Evolutionary conservation across 2,888 invertebrate species (phyloP).

Genomic region (Odontocolon sp.): DNA sequence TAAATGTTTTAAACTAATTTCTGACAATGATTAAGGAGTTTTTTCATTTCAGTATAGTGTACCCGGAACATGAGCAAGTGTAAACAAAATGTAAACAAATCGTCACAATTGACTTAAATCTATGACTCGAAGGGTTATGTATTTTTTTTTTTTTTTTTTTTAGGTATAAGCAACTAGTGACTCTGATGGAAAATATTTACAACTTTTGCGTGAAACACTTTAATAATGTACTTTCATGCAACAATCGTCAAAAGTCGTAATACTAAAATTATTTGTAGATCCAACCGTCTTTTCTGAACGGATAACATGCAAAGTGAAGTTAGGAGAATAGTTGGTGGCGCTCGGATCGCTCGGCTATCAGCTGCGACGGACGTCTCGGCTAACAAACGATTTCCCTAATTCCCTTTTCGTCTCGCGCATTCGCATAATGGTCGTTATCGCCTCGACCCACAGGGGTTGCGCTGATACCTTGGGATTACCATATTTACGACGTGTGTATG

Average conservation of each 20-base stretch:
- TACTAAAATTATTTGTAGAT: too few relatives aligned
- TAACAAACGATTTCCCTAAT: slow-evolving; percentile 80
- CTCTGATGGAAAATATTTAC: background rate
- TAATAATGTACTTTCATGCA: too few relatives aligned
- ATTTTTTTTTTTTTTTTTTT: background rate
- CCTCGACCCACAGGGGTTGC: slow-evolving; percentile 73
- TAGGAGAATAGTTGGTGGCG: background rate
- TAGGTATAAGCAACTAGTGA: background rate
- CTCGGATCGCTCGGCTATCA: slow-evolving; percentile 66
- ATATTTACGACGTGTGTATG: slow-evolving; percentile 75
- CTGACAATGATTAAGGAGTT: too few relatives aligned
- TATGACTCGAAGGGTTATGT: background rate
- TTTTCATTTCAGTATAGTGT: too few relatives aligned
- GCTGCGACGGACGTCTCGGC: slow-evolving; percentile 79
- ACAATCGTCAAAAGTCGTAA: too few relatives aligned
- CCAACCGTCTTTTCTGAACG: slow-evolving; percentile 16
- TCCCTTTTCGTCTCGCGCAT: slow-evolving; percentile 77
- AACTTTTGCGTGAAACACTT: too few relatives aligned
- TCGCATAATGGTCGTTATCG: slow-evolving; percentile 78
- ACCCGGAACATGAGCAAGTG: too few relatives aligned
- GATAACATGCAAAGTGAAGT: background rate
- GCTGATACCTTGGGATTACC: slow-evolving; percentile 76
- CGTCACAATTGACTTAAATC: background rate
- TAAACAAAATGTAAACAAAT: too few relatives aligned
- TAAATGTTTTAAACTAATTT: too few relatives aligned